Evolutionary conservation across 2,797 vertebrate species (phyloP).

Genomic region (Halcyon leucocephala): DNA sequence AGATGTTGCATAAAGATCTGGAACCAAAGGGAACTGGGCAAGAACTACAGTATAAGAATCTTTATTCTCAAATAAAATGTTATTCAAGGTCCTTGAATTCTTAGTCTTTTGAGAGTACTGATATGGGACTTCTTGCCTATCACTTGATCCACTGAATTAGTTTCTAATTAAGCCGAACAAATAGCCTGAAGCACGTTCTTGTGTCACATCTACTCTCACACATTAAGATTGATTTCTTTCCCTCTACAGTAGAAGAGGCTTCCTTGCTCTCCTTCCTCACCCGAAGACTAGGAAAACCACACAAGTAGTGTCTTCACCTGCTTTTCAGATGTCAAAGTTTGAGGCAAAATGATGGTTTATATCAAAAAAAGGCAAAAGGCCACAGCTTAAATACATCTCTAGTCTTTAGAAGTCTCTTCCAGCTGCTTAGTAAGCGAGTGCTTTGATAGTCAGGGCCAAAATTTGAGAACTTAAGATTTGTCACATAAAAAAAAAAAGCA

Average conservation of each 20-base stretch:
- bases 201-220: background rate
- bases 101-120: background rate
- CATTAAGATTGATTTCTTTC: background rate
- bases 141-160: background rate
- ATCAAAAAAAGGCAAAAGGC: background rate
- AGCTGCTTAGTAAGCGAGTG: background rate
- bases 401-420: background rate
- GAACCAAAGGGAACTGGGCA: background rate
- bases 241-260: background rate
- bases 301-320: rapidly evolving
- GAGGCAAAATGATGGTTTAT: background rate
- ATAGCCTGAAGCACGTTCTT: background rate
- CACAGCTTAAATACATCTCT: background rate
- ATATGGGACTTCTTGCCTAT: background rate
- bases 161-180: slow-evolving; percentile 7
- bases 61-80: background rate
- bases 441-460: background rate
- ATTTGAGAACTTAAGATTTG: background rate
- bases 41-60: background rate
- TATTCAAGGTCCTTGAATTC: background rate
- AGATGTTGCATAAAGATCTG: background rate
- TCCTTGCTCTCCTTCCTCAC: background rate
- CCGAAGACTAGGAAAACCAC: background rate
- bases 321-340: background rate
- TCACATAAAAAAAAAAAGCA: background rate